Conservation (phyloP, 2,888 invertebrate genomes). For the Hoplodrina blanda region DNA sequence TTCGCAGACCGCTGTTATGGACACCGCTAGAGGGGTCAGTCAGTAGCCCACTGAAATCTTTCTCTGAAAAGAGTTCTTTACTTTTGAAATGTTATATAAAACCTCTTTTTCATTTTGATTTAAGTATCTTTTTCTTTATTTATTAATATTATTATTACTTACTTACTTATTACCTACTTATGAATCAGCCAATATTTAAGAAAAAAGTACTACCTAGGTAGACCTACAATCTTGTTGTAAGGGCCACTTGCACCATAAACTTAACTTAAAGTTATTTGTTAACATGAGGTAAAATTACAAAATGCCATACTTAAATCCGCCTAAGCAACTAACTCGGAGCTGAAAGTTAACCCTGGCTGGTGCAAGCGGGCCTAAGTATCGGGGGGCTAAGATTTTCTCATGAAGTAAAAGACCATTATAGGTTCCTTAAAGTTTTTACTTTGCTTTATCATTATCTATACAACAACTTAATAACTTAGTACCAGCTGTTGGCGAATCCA, state of each 20-base stretch:
- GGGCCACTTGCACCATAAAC: no score
- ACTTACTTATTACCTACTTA: no score
- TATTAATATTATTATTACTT: no score
- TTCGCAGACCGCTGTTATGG: not conserved
- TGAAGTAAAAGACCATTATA: constrained; percentile 1
- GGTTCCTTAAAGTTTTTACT: constrained; percentile 6
- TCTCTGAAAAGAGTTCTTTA: not conserved
- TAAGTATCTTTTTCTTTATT: not conserved
- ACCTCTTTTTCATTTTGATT: not conserved
- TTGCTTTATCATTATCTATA: constrained; percentile 6
- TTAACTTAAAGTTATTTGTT: no score
- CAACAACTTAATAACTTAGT: not conserved
- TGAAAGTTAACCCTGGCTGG: not conserved
- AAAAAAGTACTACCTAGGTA: no score
- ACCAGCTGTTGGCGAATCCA: not conserved
- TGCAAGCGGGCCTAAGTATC: not conserved
- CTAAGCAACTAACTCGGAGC: not conserved
- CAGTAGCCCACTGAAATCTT: not conserved
- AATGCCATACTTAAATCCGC: not conserved
- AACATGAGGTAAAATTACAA: no score
- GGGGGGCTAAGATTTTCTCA: constrained; percentile 13
- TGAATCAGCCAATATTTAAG: no score
- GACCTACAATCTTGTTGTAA: no score
- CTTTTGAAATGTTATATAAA: not conserved
- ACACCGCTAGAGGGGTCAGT: not conserved